phyloP scores from a whole-genome alignment of 1,140 invertebrate species.

The Dendrolimus punctatus region DNA sequence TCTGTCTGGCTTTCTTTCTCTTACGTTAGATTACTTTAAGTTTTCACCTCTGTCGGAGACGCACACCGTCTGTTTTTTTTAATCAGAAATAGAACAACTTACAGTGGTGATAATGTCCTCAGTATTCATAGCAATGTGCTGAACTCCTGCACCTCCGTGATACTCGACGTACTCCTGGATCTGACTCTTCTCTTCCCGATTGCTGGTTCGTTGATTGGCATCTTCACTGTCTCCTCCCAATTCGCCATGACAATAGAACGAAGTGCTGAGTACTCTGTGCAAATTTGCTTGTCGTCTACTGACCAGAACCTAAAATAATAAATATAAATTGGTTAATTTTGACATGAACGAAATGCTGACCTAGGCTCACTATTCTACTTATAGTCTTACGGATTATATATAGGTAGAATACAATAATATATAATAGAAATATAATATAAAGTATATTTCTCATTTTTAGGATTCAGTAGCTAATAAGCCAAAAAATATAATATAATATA shows the following conservation, averaged over 20 bases:
- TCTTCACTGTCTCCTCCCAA: constrained; percentile 97
- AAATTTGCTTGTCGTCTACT: constrained; percentile 96
- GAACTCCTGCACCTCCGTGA: constrained; percentile 97
- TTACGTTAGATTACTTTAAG: too few species aligned
- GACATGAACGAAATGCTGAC: too few species aligned
- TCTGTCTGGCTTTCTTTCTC: too few species aligned
- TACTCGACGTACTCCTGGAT: constrained; percentile 99
- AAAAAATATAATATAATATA: too few species aligned
- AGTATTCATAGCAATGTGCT: constrained; percentile 98
- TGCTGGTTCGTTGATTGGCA: constrained; percentile 99
- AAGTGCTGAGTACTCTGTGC: constrained; percentile 96
- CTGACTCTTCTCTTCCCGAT: constrained; percentile 96
- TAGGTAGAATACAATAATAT: background rate
- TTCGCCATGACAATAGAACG: constrained; percentile 98
- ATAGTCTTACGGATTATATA: background rate
- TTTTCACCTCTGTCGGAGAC: too few species aligned
- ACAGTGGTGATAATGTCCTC: constrained; percentile 92
- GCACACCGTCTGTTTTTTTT: too few species aligned
- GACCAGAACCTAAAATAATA: constrained; percentile 91
- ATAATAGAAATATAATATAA: too few species aligned
- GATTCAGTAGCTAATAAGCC: too few species aligned
- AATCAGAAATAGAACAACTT: constrained; percentile 15
- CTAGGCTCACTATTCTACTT: too few species aligned
- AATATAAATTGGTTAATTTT: background rate
- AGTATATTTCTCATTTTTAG: too few species aligned